Base-by-base conservation (phyloP, 1,140 invertebrate genomes). In the Drosophila persimilis region DNA sequence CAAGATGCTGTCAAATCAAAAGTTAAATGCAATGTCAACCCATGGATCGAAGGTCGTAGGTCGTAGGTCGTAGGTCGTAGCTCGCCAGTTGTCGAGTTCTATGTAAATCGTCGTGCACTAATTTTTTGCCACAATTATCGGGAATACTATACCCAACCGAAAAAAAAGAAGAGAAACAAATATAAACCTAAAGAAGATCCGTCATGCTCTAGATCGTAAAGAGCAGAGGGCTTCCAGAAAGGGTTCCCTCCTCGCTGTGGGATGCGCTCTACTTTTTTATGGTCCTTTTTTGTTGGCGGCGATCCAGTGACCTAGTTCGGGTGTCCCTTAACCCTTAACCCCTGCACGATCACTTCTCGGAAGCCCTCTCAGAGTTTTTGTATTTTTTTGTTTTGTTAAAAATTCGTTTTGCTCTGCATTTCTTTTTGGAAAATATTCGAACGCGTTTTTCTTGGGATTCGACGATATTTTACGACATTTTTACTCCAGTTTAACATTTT, bases 401-500 rank as follows among this genome's bases (percentile, higher is more conserved):
- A 52, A 79, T 79, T 75, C 57, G 63, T 59, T 75, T 48, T 76
- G 72, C 80, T 75, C 76, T 41, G 56, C 48, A 69, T 86, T 85
- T 80, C 74, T 84, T 80, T 77, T 85, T 81, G 60, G 58, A 44
- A 55, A 55, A 43, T 47, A 44, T 55, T 51, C 61, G 29, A 57
- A 71, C 35, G n/a, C 8, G 41, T 51, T 77, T 70, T 80, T 84
- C 24, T 0, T 26, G 4, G 44, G n/a, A 39, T 73, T 22, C 43
- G 58, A 9, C 9, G 35, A 39, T 11, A 13, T 67, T 86, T 88
- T 88, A 88, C 50, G 75, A 79, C 63, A 71, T 71, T 73, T 88
- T 73, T 88, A 79, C 78, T 83, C 74, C 73, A 76, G 79, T 88
- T 88, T 88, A 88, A 88, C 83, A 88, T 88, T 88, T 88, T 88